Percentiles rank a stretch among this genome's conserved stretches.
Evolutionary conservation across 2,888 invertebrate genomes (phyloP).

Genomic region (Caenorhabditis afra): DNA sequence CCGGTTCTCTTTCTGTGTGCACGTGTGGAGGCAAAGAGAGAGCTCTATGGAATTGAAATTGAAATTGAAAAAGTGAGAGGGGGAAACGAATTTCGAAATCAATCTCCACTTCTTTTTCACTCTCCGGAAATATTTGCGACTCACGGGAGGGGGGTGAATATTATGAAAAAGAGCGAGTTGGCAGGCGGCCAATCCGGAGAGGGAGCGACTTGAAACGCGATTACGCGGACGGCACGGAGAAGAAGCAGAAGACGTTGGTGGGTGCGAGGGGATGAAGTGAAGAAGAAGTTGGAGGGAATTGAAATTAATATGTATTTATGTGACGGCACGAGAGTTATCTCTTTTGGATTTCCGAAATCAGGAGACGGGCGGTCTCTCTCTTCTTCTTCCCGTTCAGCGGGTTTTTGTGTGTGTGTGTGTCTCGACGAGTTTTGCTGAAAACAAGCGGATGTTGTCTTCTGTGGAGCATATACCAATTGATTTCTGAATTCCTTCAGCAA

Average conservation of each 20-base stretch:
- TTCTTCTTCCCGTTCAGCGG: too few species aligned
- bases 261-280: too few species aligned
- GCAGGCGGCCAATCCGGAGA: conserved; percentile 41
- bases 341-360: conserved; percentile 50
- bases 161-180: conserved; percentile 17
- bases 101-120: too few species aligned
- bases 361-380: too few species aligned
- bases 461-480: conserved; percentile 15
- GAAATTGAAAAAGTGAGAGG: conserved; percentile 46
- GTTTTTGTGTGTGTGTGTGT: too few species aligned
- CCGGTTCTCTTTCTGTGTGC: too few species aligned
- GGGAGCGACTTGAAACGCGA: conserved; percentile 1
- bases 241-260: too few species aligned
- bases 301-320: conserved; percentile 49
- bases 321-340: conserved; percentile 9
- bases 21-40: too few species aligned
- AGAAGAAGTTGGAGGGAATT: conserved; percentile 11
- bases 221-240: neutral
- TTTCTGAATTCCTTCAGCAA: conserved; percentile 20
- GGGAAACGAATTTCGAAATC: conserved; percentile 21
- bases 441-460: conserved; percentile 30
- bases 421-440: conserved; percentile 4
- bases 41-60: conserved; percentile 9
- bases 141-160: neutral
- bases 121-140: conserved; percentile 6